phyloP scores from a whole-genome alignment of 2,797 vertebrate genomes.

The Hafferia zeledoni region DNA sequence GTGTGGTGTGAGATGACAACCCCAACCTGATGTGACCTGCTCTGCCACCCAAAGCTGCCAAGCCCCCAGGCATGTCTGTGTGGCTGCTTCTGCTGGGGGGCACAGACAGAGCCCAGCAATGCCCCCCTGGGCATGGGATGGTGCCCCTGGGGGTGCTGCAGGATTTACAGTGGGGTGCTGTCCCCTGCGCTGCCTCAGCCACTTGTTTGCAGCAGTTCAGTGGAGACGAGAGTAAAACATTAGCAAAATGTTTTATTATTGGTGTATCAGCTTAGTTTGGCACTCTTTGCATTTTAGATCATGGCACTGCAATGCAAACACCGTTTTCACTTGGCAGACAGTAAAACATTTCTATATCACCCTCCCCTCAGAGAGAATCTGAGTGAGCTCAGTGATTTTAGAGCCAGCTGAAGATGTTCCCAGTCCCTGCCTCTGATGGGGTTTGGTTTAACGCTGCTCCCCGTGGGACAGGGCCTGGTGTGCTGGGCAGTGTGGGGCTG shows the following conservation, averaged over 20 bases:
- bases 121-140: not conserved
- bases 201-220: not conserved
- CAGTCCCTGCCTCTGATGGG: not conserved
- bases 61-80: not conserved
- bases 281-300: slow-evolving; percentile 35
- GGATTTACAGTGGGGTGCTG: not conserved
- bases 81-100: not conserved
- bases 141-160: not conserved
- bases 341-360: not conserved
- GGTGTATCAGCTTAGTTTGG: slow-evolving; percentile 12
- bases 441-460: fast-evolving
- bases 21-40: not conserved
- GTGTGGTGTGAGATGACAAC: not conserved
- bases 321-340: not conserved
- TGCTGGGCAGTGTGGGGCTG: fast-evolving
- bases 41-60: not conserved
- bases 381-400: not conserved
- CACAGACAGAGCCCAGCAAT: not conserved
- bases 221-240: not conserved
- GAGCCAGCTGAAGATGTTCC: not conserved
- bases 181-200: not conserved
- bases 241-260: not conserved
- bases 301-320: not conserved
- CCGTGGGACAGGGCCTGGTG: too few relatives aligned
- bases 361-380: not conserved